Percentiles rank a stretch among this genome's conserved stretches.
phyloP scores from a whole-genome alignment of 2,888 invertebrate species.

The Polymixis lichenea region DNA sequence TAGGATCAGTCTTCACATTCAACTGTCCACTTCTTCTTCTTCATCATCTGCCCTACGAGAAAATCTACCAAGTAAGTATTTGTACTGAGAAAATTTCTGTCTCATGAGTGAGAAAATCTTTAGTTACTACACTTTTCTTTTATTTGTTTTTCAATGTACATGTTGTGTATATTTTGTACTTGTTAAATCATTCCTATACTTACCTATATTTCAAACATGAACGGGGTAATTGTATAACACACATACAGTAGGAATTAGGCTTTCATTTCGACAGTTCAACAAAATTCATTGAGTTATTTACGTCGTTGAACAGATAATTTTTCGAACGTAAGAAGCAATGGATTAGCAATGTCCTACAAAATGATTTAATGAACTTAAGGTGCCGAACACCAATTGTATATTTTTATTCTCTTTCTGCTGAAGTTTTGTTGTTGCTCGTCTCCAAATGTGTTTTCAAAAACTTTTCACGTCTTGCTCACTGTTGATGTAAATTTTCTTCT shows the following conservation, averaged over 20 bases:
- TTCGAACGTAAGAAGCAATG: no score
- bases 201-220: background rate
- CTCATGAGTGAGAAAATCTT: background rate
- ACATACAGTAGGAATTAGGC: no score
- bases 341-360: no score
- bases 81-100: background rate
- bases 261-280: no score
- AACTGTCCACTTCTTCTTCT: conserved; percentile 55
- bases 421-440: background rate
- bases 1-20: conserved; percentile 72
- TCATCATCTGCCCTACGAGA: conserved; percentile 63
- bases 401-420: background rate
- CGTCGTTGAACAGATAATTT: no score
- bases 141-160: background rate
- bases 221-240: no score
- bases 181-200: background rate
- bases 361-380: no score
- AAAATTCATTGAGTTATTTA: no score
- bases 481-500: background rate
- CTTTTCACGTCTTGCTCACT: background rate
- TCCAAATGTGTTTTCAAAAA: background rate
- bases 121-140: background rate
- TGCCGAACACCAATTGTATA: background rate
- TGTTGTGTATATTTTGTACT: background rate
- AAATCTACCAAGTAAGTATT: conserved; percentile 70